Base-by-base conservation (phyloP, 1,140 invertebrate species). In the Babylonia areolata region DNA sequence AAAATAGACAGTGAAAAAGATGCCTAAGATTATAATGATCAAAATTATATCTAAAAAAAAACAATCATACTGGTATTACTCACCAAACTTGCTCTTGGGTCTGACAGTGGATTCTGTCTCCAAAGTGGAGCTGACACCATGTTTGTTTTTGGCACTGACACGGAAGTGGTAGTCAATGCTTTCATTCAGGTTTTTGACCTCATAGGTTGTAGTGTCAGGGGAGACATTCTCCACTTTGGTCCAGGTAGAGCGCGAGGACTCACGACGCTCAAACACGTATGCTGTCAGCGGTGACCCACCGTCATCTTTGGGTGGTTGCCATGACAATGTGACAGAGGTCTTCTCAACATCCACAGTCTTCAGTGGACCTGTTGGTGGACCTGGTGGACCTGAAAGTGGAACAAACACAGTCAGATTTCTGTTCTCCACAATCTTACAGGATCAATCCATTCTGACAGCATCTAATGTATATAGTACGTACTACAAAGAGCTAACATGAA, bases 111-210 rank as follows among this genome's bases (percentile, higher is more conserved):
- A 95, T 0, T 98, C 98, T 15, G 97, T 96, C 80, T 99, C 98
- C 86, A 98, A 98, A 51, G 97, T 97, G 87, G 91, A 89, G 86
- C 93, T 92, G 69, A 85, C 82, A 58, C 93, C 99, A 78, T 98
- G 98, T 12, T 98, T 98, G 94, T 99, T 99, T 75, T 90, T 91
- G 46, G 99, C 99, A 75, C 94, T 93, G 0, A 99, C 97, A 86
- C 98, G 96, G 96, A 99, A 99, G 94, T 99, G 97, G 93, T 99
- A 99, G 96, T 37, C 97, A 97, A 86, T 97, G 96, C 15, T 96
- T 94, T 89, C 92, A 31, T 88, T 96, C 20, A 99, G 94, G 89
- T 97, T 97, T 91, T 97, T 96, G 0, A 98, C 97, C 0, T 97
- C 98, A 93, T 97, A 98, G 87, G 96, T 97, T 0, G 87, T 89